Evolutionary conservation across 2,113 vertebrate genomes (phyloP).

Genomic region (Dendropsophus ebraccatus): DNA sequence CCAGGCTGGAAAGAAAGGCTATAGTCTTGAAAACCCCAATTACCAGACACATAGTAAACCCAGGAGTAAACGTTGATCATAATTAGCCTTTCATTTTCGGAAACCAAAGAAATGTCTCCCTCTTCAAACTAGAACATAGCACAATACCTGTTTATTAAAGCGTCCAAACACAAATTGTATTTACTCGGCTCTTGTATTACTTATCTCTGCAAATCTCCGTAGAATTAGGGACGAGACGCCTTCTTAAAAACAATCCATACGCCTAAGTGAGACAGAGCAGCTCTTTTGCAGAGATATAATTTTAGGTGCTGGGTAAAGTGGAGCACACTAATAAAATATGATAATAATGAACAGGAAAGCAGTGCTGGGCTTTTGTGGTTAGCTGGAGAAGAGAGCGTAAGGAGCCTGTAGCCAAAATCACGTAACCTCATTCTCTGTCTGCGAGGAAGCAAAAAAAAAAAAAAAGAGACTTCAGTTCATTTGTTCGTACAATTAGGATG

Average conservation of each 20-base stretch:
- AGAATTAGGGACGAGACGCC: slow-evolving; percentile 32
- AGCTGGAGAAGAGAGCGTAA: not conserved
- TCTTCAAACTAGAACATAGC: not conserved
- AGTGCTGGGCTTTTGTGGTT: slow-evolving; percentile 45
- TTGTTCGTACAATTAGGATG: not conserved
- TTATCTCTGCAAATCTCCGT: slow-evolving; percentile 35
- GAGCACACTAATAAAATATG: slow-evolving; percentile 45
- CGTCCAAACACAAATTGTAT: slow-evolving; percentile 38
- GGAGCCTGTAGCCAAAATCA: slow-evolving; percentile 46
- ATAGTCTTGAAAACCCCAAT: slow-evolving; percentile 36
- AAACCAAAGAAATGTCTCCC: slow-evolving; percentile 28
- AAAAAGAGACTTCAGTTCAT: not conserved
- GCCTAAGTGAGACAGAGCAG: slow-evolving; percentile 38
- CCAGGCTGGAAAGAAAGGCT: slow-evolving; percentile 26
- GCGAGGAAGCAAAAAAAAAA: not conserved
- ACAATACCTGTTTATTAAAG: slow-evolving; percentile 38
- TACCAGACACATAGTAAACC: slow-evolving; percentile 33
- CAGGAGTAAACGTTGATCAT: not conserved
- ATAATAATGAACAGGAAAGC: slow-evolving; percentile 39
- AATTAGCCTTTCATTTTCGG: slow-evolving; percentile 39
- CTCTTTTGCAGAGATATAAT: slow-evolving; percentile 29
- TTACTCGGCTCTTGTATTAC: slow-evolving; percentile 27
- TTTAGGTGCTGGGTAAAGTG: slow-evolving; percentile 41
- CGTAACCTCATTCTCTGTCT: slow-evolving; percentile 40
- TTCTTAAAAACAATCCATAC: slow-evolving; percentile 38